These are phyloP conservation scores for Axis porcinus DNA, from an alignment of 2,113 vertebrate species.

Conservation along the genomic window DNA sequence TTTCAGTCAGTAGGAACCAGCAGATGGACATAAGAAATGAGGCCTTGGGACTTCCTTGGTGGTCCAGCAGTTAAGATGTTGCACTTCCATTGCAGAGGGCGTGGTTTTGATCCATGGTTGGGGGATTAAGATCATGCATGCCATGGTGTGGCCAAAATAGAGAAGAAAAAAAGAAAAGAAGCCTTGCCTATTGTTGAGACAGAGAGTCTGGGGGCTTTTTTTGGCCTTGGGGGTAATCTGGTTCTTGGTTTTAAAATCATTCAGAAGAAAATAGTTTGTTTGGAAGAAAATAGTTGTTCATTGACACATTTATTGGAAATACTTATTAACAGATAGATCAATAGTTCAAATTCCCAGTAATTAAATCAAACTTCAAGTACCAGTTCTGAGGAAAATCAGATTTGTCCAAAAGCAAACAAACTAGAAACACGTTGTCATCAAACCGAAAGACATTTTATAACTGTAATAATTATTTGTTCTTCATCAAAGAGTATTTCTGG, in stretches of 20 bases:
- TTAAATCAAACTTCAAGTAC: background rate
- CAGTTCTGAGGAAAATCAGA: background rate
- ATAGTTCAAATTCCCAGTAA: background rate
- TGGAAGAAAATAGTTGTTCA: background rate
- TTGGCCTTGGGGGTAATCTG: background rate
- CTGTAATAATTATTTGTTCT: background rate
- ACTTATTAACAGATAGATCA: background rate
- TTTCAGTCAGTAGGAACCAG: background rate
- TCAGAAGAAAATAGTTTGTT: background rate
- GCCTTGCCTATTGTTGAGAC: background rate
- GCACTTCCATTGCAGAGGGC: background rate
- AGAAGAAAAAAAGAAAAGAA: background rate
- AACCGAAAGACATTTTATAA: background rate
- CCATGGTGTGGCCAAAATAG: background rate
- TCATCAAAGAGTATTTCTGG: background rate
- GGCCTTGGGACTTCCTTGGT: background rate
- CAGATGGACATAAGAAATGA: background rate
- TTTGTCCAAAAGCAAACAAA: background rate
- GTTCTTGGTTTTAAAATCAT: constrained; percentile 5
- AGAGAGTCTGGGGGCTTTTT: background rate
- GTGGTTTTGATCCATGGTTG: background rate
- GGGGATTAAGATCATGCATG: background rate
- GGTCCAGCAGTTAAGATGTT: background rate
- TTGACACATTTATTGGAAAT: background rate
- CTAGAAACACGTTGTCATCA: background rate